Conservation (phyloP, 2,113 vertebrate genomes). For the Notechis scutatus region DNA sequence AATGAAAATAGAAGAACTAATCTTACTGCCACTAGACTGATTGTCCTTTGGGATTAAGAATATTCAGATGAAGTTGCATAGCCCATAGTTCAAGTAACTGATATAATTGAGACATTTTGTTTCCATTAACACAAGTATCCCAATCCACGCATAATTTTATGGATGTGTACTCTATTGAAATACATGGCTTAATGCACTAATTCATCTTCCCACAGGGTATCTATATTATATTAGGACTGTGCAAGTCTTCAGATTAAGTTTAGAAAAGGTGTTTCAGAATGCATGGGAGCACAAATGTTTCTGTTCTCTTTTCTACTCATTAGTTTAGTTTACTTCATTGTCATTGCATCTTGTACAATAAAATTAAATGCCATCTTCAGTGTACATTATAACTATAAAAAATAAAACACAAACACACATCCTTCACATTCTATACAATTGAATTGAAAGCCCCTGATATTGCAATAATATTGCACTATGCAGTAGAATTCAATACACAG, state of each 20-base stretch:
- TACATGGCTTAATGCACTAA: background rate
- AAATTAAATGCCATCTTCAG: no score
- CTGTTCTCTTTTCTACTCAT: background rate
- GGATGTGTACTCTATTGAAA: background rate
- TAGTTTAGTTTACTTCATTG: no score
- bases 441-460: no score
- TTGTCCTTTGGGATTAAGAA: conserved; percentile 19
- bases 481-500: no score
- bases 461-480: no score
- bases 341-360: no score
- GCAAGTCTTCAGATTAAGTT: background rate
- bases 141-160: background rate
- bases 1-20: conserved; percentile 56
- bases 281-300: background rate
- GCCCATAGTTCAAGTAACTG: conserved; percentile 30
- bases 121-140: conserved; percentile 12
- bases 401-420: no score
- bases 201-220: background rate
- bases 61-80: conserved; percentile 47
- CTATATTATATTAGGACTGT: background rate
- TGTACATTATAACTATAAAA: no score
- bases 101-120: conserved; percentile 18
- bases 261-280: background rate
- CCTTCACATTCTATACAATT: no score
- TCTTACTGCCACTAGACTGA: background rate